Evolutionary conservation across 2,113 vertebrate genomes (phyloP), one percentile per base, ranked within the genome.

Genomic region (Anguilla rostrata): DNA sequence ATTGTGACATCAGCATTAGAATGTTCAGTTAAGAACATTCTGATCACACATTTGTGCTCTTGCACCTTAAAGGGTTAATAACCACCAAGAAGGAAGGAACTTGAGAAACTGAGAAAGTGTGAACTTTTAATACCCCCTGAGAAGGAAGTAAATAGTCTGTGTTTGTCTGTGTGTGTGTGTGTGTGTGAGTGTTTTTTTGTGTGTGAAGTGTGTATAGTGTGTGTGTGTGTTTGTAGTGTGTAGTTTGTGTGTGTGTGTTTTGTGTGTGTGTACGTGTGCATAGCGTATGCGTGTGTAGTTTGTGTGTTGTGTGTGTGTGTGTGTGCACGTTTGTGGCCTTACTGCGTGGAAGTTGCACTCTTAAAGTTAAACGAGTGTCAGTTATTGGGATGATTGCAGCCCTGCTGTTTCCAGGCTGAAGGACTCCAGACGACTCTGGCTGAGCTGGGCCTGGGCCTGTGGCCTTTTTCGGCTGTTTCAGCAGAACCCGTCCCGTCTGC

Each of bases 161-260:
- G 0, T 46, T n/a, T 11, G 26, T 39, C 57, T 71, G 88, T 87
- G 12, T 90, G 60, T 82, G 46, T 26, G 81, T 82, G 1, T n/a
- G 43, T 53, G 41, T 82, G 41, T 82, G 56, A 53, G 41, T 87
- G 12, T n/a, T 90, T 86, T 86, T 82, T 34, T 80, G 87, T 89
- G 53, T 57, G 82, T 83, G 81, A 86, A 91, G 90, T 88, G 57
- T 75, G 9, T n/a, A 12, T 20, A 84, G 41, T 82, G 46, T 26
- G 40, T 82, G 1, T n/a, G 43, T 82, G 1, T n/a, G 43, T 82
- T 22, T 82, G 43, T 82, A 34, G 34, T 34, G 34, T 34, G 34
- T 34, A 34, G 34, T 34, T 34, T 34, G 34, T 34, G 34, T 34
- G 41, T 46, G 43, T 8, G 8, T 46, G 43, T 46, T 46, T 46